Evolutionary conservation across 2,797 vertebrate species (phyloP).

Genomic region (Phaenicophaeus curvirostris): DNA sequence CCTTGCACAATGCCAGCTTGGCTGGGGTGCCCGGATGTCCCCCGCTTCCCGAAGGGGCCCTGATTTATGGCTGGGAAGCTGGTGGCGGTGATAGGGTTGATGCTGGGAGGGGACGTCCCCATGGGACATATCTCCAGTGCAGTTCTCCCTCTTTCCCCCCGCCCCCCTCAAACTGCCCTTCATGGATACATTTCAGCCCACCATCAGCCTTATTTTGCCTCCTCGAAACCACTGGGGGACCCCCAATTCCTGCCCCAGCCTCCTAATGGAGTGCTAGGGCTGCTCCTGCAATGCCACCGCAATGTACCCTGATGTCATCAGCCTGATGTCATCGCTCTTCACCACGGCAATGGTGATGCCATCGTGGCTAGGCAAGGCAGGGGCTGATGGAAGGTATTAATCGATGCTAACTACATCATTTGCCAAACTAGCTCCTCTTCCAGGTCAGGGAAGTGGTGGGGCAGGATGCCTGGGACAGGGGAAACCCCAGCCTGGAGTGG

Average conservation of each 20-base stretch:
- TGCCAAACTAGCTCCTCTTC: background rate
- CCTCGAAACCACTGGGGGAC: background rate
- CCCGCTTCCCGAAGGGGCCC: constrained; percentile 7
- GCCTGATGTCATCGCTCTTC: background rate
- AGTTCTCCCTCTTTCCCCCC: background rate
- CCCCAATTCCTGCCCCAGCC: background rate
- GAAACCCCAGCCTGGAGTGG: background rate
- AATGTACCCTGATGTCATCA: background rate
- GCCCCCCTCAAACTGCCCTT: background rate
- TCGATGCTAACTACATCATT: background rate
- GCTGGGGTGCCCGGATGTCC: constrained; percentile 61
- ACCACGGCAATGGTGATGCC: background rate
- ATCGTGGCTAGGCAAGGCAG: background rate
- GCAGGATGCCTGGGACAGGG: too few species aligned
- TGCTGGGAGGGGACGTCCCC: background rate
- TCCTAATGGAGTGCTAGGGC: background rate
- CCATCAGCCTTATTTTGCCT: background rate
- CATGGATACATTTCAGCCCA: background rate
- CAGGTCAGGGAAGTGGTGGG: background rate
- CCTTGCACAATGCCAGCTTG: constrained; percentile 53
- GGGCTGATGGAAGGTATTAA: background rate
- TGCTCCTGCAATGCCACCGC: background rate
- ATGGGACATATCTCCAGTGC: background rate
- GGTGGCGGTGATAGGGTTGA: accelerated
- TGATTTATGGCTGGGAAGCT: constrained; percentile 57